These are phyloP conservation scores for Todiramphus saurophagus DNA, from an alignment of 2,113 vertebrate genomes.

Conservation along the genomic window DNA sequence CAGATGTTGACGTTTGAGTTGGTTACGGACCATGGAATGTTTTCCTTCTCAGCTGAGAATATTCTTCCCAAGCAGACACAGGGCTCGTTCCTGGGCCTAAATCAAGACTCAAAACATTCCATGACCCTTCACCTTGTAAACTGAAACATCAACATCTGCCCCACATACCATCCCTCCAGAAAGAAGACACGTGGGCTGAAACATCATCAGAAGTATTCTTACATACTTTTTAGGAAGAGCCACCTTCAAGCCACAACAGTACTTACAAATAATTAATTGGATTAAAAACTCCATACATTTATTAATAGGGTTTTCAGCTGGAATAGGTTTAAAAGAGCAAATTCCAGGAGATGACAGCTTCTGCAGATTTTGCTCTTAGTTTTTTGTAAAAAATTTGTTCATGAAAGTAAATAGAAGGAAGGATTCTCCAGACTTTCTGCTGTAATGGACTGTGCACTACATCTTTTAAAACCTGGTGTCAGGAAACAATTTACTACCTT, in stretches of 20 bases:
- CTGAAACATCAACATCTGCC: not conserved
- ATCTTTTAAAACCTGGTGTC: not conserved
- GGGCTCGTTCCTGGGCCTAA: constrained; percentile 41
- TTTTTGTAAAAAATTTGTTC: not conserved
- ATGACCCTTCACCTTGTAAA: constrained; percentile 1
- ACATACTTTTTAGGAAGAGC: not conserved
- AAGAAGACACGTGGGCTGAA: not conserved
- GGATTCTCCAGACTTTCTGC: not conserved
- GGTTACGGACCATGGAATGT: constrained; percentile 26
- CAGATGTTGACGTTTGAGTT: constrained; percentile 33
- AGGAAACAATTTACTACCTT: not conserved
- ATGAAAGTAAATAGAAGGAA: not conserved
- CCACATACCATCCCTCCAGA: not conserved
- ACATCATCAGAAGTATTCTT: not conserved
- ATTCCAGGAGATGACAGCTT: not conserved
- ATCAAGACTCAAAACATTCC: constrained; percentile 62
- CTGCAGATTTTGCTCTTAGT: not conserved
- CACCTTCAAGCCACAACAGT: not conserved
- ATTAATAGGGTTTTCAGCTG: not conserved
- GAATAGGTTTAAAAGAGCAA: not conserved
- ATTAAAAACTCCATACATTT: rapidly evolving
- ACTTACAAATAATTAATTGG: not conserved
- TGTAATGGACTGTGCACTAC: not conserved
- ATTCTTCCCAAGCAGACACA: constrained; percentile 48
- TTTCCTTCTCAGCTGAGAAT: constrained; percentile 63